Base-by-base conservation (phyloP, 2,797 vertebrate genomes). In the Hemibagrus guttatus region DNA sequence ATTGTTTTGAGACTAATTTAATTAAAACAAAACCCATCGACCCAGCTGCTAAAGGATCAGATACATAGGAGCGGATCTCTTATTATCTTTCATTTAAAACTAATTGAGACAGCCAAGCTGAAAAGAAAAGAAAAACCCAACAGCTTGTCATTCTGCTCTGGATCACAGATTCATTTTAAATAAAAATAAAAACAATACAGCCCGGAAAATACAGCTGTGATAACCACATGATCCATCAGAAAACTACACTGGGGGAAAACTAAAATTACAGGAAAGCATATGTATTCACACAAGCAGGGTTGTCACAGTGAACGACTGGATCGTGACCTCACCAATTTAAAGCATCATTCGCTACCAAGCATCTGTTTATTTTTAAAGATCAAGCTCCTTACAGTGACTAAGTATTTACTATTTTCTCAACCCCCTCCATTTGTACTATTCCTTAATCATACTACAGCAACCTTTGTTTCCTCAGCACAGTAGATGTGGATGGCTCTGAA, bases 1-100 rank as follows among this genome's bases (percentile, higher is more conserved):
- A 39, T 39, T 74, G 83, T 81, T 81, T 8, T 31, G 61, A 81
- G 52, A 59, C 35, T 28, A 74, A 84, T 59, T 84, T 84, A 61
- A 72, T 84, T 72, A 58, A 68, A 84, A 74, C 17, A 5, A 42
- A 61, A 42, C 54, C 6, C 3, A 2, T 42, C 52, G 42, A 42
- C 64, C 49, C 35, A 28, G 63, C 52, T 81, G 76, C 71, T 83
- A 14, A 56, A 75, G 42, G 31, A 66, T 76, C 17, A 46, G 58
- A 80, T 61, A 42, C 21, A 16, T n/a, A 58, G 54, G 12, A 19
- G 19, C 28, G 21, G 19, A 13, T 35, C 54, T 61, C 39, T 35
- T 12, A 35, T 63, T 46, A 26, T 4, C 13, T 1, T 42, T 46
- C 79, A 46, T 16, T 80, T 39, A 39, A 79, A 59, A 39, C 21